Evolutionary conservation across 2,113 vertebrate genomes (phyloP).

Genomic region (Leptosomus discolor): DNA sequence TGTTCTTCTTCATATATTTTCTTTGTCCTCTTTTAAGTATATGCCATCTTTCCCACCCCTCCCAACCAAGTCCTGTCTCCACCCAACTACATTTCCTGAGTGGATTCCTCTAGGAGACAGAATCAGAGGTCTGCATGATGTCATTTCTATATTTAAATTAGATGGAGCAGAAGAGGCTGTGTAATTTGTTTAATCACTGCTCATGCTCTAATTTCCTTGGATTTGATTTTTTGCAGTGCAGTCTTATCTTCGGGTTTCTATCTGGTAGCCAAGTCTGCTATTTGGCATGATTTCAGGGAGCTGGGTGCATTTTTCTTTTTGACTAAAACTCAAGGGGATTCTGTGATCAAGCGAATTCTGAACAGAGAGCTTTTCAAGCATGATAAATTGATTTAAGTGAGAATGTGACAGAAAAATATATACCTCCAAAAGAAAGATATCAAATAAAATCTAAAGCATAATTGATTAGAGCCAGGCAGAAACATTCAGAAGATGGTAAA

Average conservation of each 20-base stretch:
- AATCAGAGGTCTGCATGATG: not conserved
- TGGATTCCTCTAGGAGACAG: constrained; percentile 49
- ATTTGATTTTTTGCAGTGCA: constrained; percentile 53
- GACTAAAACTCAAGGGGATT: not conserved
- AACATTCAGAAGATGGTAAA: constrained; percentile 6
- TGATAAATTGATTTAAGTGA: not conserved
- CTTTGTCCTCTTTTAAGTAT: not conserved
- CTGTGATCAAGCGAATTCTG: constrained; percentile 3
- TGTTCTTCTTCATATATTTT: not conserved
- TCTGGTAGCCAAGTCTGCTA: constrained; percentile 22
- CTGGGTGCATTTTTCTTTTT: constrained; percentile 29
- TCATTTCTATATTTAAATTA: constrained; percentile 61
- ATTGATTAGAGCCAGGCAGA: not conserved
- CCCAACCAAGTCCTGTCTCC: not conserved
- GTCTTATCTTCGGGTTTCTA: constrained; percentile 23
- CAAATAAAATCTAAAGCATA: not conserved
- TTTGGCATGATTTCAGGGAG: constrained; percentile 39
- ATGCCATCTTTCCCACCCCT: not conserved
- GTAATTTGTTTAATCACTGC: constrained; percentile 49
- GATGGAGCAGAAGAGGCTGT: constrained; percentile 45
- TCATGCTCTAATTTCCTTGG: constrained; percentile 54
- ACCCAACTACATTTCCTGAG: constrained; percentile 40
- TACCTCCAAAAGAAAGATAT: not conserved
- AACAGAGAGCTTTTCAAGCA: constrained; percentile 3
- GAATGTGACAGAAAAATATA: not conserved